Evolutionary conservation across 2,888 invertebrate genomes (phyloP).

Genomic region (Leptura quadrifasciata): DNA sequence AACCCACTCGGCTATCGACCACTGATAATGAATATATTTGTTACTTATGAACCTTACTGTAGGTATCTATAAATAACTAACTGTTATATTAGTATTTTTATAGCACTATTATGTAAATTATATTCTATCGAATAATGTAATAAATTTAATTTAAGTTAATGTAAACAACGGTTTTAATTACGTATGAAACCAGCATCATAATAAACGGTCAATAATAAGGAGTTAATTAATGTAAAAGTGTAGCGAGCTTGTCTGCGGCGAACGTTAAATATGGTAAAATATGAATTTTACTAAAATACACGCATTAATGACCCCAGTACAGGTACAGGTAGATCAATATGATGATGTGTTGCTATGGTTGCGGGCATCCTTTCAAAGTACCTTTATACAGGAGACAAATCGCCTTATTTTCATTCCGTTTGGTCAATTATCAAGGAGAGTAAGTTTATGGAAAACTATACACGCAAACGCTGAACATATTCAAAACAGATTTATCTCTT

Average conservation of each 20-base stretch:
- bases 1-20: too few species aligned
- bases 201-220: background rate
- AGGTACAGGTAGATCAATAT: conserved; percentile 46
- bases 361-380: conserved; percentile 45
- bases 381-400: conserved; percentile 40
- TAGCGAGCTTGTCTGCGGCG: background rate
- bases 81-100: too few species aligned
- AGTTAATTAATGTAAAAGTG: conserved; percentile 10
- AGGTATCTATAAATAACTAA: too few species aligned
- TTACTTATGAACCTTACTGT: too few species aligned
- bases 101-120: too few species aligned
- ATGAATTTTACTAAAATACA: conserved; percentile 31
- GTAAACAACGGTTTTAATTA: too few species aligned
- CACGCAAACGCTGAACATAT: background rate
- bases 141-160: too few species aligned
- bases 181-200: too few species aligned
- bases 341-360: conserved; percentile 47
- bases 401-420: conserved; percentile 45
- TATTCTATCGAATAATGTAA: too few species aligned
- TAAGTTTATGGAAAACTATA: conserved; percentile 4
- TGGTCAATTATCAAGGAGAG: conserved; percentile 33
- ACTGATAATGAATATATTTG: too few species aligned
- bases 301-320: conserved; percentile 31
- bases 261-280: conserved; percentile 24
- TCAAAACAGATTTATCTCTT: conserved; percentile 15